Percentiles rank a stretch among this genome's conserved stretches.
phyloP scores from a whole-genome alignment of 2,797 vertebrate genomes.

The Artibeus jamaicensis region DNA sequence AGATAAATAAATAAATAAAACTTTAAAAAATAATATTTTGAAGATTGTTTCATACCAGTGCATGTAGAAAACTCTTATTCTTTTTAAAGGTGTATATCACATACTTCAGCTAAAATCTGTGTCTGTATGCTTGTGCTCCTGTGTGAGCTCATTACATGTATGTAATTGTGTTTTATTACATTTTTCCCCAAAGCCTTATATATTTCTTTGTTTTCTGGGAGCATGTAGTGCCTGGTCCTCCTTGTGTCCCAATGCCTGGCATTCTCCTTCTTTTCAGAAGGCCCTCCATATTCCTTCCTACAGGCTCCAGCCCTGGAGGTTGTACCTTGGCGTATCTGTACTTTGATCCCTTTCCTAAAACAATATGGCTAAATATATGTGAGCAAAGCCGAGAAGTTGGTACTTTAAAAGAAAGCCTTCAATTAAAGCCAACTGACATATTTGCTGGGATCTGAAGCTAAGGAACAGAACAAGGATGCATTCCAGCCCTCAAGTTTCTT shows the following conservation, averaged over 20 bases:
- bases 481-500: background rate
- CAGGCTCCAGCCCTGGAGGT: background rate
- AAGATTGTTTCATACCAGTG: background rate
- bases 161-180: background rate
- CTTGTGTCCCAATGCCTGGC: background rate
- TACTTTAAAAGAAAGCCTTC: background rate
- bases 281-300: background rate
- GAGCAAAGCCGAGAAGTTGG: background rate
- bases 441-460: background rate
- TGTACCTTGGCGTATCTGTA: background rate
- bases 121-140: background rate
- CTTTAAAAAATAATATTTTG: slow-evolving; percentile 31
- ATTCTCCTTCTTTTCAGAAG: background rate
- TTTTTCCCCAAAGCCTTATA: background rate
- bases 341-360: background rate
- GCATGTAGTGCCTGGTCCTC: background rate
- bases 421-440: background rate
- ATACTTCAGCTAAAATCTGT: background rate
- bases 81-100: background rate
- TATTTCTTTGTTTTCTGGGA: background rate
- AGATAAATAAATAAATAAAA: too few relatives aligned
- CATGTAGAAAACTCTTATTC: background rate
- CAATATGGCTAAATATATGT: background rate
- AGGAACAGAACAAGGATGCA: background rate
- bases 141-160: background rate